phyloP scores from a whole-genome alignment of 1,140 invertebrate genomes.

The Colletes latitarsis region DNA sequence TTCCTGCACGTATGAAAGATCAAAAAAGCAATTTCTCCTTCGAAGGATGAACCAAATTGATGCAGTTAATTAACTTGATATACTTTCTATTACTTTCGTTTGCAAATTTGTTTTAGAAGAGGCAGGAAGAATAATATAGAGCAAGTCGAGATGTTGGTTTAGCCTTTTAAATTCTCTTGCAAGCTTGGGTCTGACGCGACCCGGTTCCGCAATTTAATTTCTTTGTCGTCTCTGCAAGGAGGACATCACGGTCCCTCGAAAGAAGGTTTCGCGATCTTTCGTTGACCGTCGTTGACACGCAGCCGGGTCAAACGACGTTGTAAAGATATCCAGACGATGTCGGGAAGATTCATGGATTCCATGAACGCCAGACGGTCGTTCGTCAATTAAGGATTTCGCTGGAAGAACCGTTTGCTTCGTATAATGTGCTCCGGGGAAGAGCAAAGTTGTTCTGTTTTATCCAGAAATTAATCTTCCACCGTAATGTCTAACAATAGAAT shows the following conservation, averaged over 20 bases:
- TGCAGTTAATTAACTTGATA: too few species aligned
- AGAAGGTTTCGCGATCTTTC: not conserved
- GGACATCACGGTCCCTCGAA: not conserved
- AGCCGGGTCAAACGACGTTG: not conserved
- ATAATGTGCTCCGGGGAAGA: not conserved
- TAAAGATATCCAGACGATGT: slow-evolving; percentile 13
- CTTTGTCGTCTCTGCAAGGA: too few species aligned
- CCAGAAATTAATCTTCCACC: not conserved
- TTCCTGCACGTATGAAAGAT: too few species aligned
- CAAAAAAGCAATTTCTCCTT: too few species aligned
- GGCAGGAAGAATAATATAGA: too few species aligned
- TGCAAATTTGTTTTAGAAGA: too few species aligned
- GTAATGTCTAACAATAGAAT: not conserved
- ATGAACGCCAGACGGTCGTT: slow-evolving; percentile 8
- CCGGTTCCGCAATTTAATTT: too few species aligned
- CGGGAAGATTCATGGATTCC: slow-evolving; percentile 13
- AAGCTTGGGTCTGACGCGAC: too few species aligned
- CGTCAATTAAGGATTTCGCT: slow-evolving; percentile 14
- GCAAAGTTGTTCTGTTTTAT: not conserved
- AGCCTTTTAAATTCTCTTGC: too few species aligned
- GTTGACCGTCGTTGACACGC: slow-evolving; percentile 1
- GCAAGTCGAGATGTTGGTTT: too few species aligned
- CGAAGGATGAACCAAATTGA: too few species aligned
- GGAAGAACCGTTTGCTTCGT: slow-evolving; percentile 3
- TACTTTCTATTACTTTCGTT: too few species aligned